Base-by-base conservation (phyloP, 1,140 invertebrate species). In the Steinernema khuongi region DNA sequence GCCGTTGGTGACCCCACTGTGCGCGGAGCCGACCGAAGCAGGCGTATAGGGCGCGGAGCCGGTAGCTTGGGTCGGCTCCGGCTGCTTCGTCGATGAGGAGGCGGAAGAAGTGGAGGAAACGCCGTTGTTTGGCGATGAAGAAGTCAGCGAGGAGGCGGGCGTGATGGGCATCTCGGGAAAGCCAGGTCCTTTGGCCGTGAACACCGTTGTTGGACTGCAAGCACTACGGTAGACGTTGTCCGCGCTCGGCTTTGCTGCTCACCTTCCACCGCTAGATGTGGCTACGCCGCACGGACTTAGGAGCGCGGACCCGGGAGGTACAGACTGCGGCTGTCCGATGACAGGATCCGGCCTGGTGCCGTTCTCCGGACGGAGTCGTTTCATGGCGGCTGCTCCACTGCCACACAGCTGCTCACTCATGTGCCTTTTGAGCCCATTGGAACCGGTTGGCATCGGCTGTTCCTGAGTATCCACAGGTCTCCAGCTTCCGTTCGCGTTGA, bases 11-110 rank as follows among this genome's bases (percentile, higher is more conserved):
- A 60, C 19, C 22, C 50, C 50, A 22, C 50, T 60, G 26, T 60
- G 7, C 14, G 26, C 50, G 14, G 50, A 60, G 14, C 50, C 50
- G 2, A 60, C 50, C 50, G 50, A 60, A 4, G 50, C 50, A 17
- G 50, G 50, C 26, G 50, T 60, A 22, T 60, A 60, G 50, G 50
- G 50, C 50, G 50, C 50, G 14, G 50, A 60, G 14, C 50, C 50
- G 4, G 50, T n/a, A 7, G 50, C 50, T 22, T 60, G 50, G 11
- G 7, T 22, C 2, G 11, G 14, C 19, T 60, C 50, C 50, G 50
- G 7, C 19, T 60, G 50, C 50, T 11, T 14, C 7, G 36, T 41
- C 7, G 36, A 41, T n/a, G n/a, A n/a, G n/a, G n/a, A n/a, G n/a
- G n/a, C n/a, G n/a, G n/a, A n/a, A n/a, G n/a, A n/a, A n/a, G n/a